Percentiles rank a stretch among this genome's conserved stretches.
phyloP scores from a whole-genome alignment of 2,113 vertebrate species.

The Microcebus griseorufus region DNA sequence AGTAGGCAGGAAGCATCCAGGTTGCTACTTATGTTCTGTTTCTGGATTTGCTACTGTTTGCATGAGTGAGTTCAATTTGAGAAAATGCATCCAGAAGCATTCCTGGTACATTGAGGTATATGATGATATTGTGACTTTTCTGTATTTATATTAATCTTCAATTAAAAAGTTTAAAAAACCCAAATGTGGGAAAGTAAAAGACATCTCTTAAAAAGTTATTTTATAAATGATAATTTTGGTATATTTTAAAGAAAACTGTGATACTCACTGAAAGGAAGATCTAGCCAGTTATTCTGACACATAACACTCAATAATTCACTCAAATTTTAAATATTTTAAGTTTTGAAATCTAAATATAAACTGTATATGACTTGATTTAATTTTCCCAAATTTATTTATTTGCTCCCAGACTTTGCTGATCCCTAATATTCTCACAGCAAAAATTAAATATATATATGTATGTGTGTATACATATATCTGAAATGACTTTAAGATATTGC shows the following conservation, averaged over 20 bases:
- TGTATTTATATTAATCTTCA: background rate
- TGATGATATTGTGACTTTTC: background rate
- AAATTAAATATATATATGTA: background rate
- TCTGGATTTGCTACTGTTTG: rapidly evolving
- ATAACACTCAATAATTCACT: background rate
- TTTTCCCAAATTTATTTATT: background rate
- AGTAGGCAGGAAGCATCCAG: rapidly evolving
- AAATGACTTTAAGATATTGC: background rate
- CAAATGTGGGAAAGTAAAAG: background rate
- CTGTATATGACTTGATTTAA: background rate
- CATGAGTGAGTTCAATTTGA: background rate
- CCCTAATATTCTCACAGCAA: background rate
- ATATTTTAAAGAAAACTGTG: background rate
- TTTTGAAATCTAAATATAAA: background rate
- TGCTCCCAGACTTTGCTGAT: background rate
- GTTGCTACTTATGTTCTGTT: rapidly evolving
- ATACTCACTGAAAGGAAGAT: background rate
- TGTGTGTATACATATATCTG: too few species aligned
- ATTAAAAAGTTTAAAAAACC: background rate
- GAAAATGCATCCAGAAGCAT: rapidly evolving
- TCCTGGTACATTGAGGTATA: too few species aligned
- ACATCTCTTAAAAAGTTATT: background rate
- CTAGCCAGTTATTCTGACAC: rapidly evolving
- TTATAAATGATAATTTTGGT: background rate
- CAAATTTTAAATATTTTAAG: background rate